phyloP scores from a whole-genome alignment of 2,113 vertebrate species.

The Ammodytes marinus region DNA sequence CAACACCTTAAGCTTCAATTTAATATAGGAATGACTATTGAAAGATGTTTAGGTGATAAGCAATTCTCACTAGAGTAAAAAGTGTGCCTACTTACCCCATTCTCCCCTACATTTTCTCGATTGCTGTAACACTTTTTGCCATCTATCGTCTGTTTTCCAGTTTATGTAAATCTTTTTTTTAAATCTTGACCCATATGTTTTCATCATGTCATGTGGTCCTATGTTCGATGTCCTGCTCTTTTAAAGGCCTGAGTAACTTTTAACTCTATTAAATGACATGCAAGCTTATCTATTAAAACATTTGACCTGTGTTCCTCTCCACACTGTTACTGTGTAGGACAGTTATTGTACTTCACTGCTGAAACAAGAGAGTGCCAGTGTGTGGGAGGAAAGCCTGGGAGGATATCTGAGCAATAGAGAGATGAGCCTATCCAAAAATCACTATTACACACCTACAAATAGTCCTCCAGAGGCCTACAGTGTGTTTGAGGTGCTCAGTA shows the following conservation, averaged over 20 bases:
- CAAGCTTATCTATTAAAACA: not conserved
- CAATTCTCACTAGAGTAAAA: too few relatives aligned
- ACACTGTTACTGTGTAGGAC: conserved; percentile 29
- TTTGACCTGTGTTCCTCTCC: conserved; percentile 16
- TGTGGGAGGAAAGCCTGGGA: conserved; percentile 71
- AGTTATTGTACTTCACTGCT: conserved; percentile 59
- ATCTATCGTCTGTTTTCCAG: not conserved
- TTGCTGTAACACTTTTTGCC: not conserved
- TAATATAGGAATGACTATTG: too few relatives aligned
- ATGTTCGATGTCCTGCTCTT: conserved; percentile 31
- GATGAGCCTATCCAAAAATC: conserved; percentile 62
- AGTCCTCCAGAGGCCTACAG: conserved; percentile 34
- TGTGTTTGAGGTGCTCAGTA: not conserved
- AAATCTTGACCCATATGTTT: not conserved
- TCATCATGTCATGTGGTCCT: conserved; percentile 1
- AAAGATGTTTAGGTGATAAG: too few relatives aligned
- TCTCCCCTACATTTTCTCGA: not conserved
- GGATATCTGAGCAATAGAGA: conserved; percentile 50
- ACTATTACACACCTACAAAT: conserved; percentile 53
- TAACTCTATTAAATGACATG: not conserved
- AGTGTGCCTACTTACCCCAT: too few relatives aligned
- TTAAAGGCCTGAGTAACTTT: not conserved
- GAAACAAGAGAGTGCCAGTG: conserved; percentile 62
- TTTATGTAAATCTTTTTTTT: not conserved
- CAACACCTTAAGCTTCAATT: too few relatives aligned